Evolutionary conservation across 2,888 invertebrate genomes (phyloP), one percentile per base, ranked within the genome.

Genomic region (Andrena dorsata): DNA sequence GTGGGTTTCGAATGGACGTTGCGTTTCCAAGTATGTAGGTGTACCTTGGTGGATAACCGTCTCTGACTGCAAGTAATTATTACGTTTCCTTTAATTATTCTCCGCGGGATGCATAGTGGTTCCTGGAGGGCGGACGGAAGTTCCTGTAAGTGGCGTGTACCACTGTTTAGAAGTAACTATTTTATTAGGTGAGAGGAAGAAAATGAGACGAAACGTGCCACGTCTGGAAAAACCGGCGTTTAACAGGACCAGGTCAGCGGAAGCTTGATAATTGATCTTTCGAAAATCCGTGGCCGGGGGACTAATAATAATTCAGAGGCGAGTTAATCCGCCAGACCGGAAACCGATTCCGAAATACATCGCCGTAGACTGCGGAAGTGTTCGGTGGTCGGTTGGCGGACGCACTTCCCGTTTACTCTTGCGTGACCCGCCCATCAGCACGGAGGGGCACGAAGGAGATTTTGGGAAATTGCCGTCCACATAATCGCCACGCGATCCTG

Each of bases 321-420:
- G 68, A 80, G 75, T 83, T 86, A 87, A 86, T 86, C 79, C 79
- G 65, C 70, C 58, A 61, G 47, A 72, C 86, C 87, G 90, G 90
- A 90, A 90, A 86, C 83, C 85, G 85, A 86, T 85, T 87, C 88
- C 85, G 83, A 90, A 87, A 87, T 87, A 87, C 79, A 72, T 60
- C 71, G 70, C 23, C 49, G 70, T 63, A 76, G 89, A 89, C 80
- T 87, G 89, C 91, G 91, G 91, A 91, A 90, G 85, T 83, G 76
- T 85, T 82, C 85, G 77, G 80, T 56, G 66, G 60, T 53, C 23
- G 23, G 51, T 20, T 8, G 51, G 41, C 41, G 41, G 41, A 16
- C 63, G 83, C 64, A 75, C 41, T 56, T 64, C n/a, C 23, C 56
- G 56, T 56, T 10, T 26, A 56, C 47, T 53, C 56, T 47, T 23